Conservation (phyloP, 2,888 invertebrate species). For the Rhagium mordax region DNA sequence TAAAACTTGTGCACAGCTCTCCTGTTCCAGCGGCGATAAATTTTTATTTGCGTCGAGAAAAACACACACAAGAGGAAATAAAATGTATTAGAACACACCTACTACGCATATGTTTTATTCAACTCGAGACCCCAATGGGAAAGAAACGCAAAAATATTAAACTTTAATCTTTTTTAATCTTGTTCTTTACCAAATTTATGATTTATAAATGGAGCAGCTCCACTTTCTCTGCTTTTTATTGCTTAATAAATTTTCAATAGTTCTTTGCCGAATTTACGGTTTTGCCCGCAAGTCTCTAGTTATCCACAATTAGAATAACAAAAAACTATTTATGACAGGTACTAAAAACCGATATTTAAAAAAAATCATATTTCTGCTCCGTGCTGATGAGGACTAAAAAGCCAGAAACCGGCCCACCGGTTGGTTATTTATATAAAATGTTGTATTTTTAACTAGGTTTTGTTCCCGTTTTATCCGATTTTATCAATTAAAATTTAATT, state of each 20-base stretch:
- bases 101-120: constrained; percentile 55
- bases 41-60: constrained; percentile 49
- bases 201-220: constrained; percentile 45
- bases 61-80: constrained; percentile 49
- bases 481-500: too few relatives aligned
- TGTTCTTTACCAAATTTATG: constrained; percentile 49
- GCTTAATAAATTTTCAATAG: constrained; percentile 41
- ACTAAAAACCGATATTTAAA: too few relatives aligned
- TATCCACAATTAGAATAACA: neutral
- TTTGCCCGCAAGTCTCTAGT: neutral
- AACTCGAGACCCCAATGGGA: constrained; percentile 39
- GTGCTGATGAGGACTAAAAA: too few relatives aligned
- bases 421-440: too few relatives aligned
- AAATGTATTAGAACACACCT: constrained; percentile 51
- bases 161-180: constrained; percentile 57
- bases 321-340: too few relatives aligned
- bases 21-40: constrained; percentile 46
- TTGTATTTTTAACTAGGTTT: too few relatives aligned
- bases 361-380: too few relatives aligned
- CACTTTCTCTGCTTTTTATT: constrained; percentile 40
- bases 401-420: too few relatives aligned
- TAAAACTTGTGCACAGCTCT: constrained; percentile 44
- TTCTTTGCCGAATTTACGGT: constrained; percentile 17
- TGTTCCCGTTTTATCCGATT: too few relatives aligned
- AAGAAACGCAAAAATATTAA: constrained; percentile 50